Conservation (phyloP, 2,797 vertebrate genomes). For the Sebastes cheni region DNA sequence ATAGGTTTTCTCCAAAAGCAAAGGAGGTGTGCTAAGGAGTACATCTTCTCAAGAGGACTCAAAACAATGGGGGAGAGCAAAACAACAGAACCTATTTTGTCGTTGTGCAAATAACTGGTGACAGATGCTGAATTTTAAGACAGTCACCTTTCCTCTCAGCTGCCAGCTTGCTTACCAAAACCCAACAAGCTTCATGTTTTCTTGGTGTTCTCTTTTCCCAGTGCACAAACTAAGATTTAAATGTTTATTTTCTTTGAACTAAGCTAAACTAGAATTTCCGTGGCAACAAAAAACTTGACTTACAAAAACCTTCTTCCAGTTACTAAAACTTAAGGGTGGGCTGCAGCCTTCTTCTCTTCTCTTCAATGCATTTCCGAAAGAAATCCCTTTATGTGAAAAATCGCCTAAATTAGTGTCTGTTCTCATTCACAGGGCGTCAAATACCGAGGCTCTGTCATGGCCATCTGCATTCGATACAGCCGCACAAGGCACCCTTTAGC, state of each 20-base stretch:
- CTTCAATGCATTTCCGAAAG: too few species aligned
- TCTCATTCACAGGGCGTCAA: too few species aligned
- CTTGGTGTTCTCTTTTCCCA: not conserved
- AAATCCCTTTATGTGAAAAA: not conserved
- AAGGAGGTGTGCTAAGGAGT: not conserved
- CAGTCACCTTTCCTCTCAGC: not conserved
- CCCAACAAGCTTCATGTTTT: accelerated
- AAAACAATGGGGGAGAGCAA: not conserved
- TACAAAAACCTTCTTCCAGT: not conserved
- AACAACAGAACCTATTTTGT: conserved; percentile 1
- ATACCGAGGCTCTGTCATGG: too few species aligned
- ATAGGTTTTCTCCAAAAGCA: not conserved
- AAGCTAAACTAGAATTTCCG: not conserved
- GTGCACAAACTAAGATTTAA: not conserved
- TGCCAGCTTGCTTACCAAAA: not conserved
- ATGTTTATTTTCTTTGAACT: not conserved
- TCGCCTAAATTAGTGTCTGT: too few species aligned
- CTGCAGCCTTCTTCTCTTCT: not conserved
- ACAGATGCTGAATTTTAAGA: not conserved
- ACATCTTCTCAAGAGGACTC: conserved; percentile 8
- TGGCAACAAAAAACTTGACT: not conserved
- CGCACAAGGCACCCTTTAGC: too few species aligned
- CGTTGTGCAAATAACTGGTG: conserved; percentile 6
- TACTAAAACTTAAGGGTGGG: not conserved
- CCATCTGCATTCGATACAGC: too few species aligned